Conservation (phyloP, 2,113 vertebrate genomes). For the Pao palembangensis region DNA sequence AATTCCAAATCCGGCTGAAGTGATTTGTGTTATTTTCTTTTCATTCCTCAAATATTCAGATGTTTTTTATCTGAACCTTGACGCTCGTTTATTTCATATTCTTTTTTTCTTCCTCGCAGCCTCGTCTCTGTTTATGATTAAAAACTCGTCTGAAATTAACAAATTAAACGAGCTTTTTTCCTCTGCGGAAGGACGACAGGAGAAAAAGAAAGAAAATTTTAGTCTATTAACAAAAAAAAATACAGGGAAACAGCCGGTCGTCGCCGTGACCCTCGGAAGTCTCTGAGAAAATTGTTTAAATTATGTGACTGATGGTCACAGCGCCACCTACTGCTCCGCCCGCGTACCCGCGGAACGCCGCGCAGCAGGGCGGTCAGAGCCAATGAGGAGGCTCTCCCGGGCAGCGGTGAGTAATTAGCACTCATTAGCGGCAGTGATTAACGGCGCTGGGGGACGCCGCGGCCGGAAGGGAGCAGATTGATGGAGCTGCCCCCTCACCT, state of each 20-base stretch:
- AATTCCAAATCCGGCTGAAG: too few relatives aligned
- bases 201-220: background rate
- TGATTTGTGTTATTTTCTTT: too few relatives aligned
- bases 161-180: constrained; percentile 57
- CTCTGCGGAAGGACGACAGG: background rate
- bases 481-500: constrained; percentile 68
- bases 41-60: too few relatives aligned
- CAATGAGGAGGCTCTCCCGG: constrained; percentile 57
- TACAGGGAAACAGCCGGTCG: too few relatives aligned
- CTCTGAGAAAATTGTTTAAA: too few relatives aligned
- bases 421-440: constrained; percentile 86
- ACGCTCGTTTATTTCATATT: constrained; percentile 37
- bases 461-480: constrained; percentile 78
- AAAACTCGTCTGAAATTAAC: constrained; percentile 65
- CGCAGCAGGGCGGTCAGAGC: constrained; percentile 54
- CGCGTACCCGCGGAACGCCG: constrained; percentile 51
- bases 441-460: constrained; percentile 73
- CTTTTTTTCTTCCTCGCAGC: constrained; percentile 4
- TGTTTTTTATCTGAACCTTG: background rate
- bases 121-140: constrained; percentile 17
- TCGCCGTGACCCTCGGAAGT: too few relatives aligned
- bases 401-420: constrained; percentile 74
- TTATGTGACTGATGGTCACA: too few relatives aligned
- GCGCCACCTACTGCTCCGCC: constrained; percentile 7
- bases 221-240: too few relatives aligned